Base-by-base conservation (phyloP, 92 coral and sea anemone species). In the Porites lobata region DNA sequence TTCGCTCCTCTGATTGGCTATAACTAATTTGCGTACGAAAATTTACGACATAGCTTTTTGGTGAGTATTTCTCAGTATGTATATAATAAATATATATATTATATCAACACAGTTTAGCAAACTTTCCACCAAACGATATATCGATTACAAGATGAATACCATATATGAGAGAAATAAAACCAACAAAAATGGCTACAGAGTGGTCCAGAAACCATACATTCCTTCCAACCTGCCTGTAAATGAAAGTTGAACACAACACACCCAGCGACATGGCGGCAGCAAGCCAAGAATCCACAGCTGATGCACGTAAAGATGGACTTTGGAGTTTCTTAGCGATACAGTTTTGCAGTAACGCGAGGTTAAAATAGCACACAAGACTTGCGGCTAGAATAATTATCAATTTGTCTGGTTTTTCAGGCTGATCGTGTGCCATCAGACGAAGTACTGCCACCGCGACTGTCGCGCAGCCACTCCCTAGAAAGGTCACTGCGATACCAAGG, bases 241-340 rank as follows among this genome's bases (percentile, higher is more conserved):
- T 78, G 63, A 72, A 90, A 17, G 98, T 95, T 0, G 98, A 90
- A 43, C 78, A 54, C 1, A 87, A 69, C 43, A 95, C 94, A 1
- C 98, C 98, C 8, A 93, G 6, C 0, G 98, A 92, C 96, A 95
- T 86, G 8, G 90, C 88, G 0, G 96, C 92, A 9, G 98, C 96
- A 13, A 95, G 64, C 61, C 82, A 92, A n/a, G 92, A 90, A 75
- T 95, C 96, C 0, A 94, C 90, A 1, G 94, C 92, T 0, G 94
- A 84, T 1, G 98, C 96, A n/a, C 88, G 83, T 78, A 95, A 62
- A 7, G 94, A 93, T 15, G 85, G 78, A 83, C 98, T 95, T 13
- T 86, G 72, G 13, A 95, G 88, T 66, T 88, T 95, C 54, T 82
- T 65, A 10, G 96, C 81, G 26, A 95, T 86, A 66, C 96, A 91